Evolutionary conservation across 1,140 invertebrate species (phyloP), one percentile per base, ranked within the genome.

Genomic region (Microplitis mediator): DNA sequence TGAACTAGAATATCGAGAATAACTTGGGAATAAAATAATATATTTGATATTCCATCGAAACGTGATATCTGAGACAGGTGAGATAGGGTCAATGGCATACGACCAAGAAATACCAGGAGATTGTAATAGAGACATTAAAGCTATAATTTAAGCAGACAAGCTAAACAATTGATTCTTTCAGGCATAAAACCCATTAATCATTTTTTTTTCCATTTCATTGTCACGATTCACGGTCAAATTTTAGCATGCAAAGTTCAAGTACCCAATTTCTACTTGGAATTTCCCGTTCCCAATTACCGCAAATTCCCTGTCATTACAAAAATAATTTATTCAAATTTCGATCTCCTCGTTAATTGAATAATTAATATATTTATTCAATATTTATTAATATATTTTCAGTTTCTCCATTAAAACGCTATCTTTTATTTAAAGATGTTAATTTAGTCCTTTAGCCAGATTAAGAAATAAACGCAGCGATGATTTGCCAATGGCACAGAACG

Each of bases 401-500:
- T 14, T n/a, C 4, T 54, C 23, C 23, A 14, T 54, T n/a, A 23
- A 54, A 14, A 2, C 4, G n/a, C 5, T 13, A 14, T 54, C 52
- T 52, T 52, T 23, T 56, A 31, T 23, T 52, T 54, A 14, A 54
- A 11, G 45, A 23, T 52, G 23, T 52, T 66, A 32, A 50, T 68
- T 56, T 23, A 56, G 32, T 54, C 54, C 51, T 34, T 4, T 14
- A 52, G 16, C n/a, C 51, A 23, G 69, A 71, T 66, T 72, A 72
- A 72, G 63, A 72, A 72, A 66, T 60, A 63, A 52, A 66, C 52
- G 56, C 51, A 51, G 50, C 61, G 32, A 62, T 54, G 69, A 72
- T 72, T 72, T 72, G 54, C 70, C 70, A 72, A 72, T 72, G 70
- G 63, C 35, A 66, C 52, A 54, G 32, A 36, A 65, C 61, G 45